Percentiles rank a stretch among this genome's conserved stretches.
Evolutionary conservation across 2,113 vertebrate genomes (phyloP).

Genomic region (Tachycineta bicolor): DNA sequence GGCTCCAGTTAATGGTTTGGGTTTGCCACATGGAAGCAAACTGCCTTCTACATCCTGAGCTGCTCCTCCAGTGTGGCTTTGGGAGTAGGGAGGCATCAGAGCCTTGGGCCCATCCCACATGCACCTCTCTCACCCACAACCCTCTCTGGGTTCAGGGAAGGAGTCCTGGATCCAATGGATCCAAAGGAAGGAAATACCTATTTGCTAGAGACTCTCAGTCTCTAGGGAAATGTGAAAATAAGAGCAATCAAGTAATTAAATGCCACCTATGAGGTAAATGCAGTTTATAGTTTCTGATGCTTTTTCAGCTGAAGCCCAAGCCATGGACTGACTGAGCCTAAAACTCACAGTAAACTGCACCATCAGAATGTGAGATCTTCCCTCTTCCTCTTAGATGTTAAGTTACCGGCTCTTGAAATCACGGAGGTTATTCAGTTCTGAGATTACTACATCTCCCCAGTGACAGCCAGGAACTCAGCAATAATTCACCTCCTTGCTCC

Average conservation of each 20-base stretch:
- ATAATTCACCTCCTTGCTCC: constrained; percentile 24
- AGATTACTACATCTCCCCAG: neutral
- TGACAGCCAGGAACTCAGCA: constrained; percentile 10
- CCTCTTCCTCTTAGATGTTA: neutral
- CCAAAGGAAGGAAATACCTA: neutral
- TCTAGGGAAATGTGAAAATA: neutral
- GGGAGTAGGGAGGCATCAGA: neutral
- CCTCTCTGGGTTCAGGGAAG: neutral
- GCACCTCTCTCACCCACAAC: neutral
- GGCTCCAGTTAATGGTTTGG: neutral
- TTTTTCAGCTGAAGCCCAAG: neutral
- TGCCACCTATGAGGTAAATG: neutral
- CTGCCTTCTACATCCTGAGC: neutral
- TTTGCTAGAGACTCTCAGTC: neutral
- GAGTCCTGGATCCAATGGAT: neutral
- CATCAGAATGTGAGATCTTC: neutral
- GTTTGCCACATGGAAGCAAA: neutral
- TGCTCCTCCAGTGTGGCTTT: neutral
- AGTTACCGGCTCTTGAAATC: neutral
- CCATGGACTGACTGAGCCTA: neutral
- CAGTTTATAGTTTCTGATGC: neutral
- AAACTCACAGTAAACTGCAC: neutral
- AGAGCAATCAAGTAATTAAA: neutral
- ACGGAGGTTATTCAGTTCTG: neutral
- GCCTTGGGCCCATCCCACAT: neutral